Evolutionary conservation across 1,140 invertebrate genomes (phyloP).

Genomic region (Zaprionus capensis): DNA sequence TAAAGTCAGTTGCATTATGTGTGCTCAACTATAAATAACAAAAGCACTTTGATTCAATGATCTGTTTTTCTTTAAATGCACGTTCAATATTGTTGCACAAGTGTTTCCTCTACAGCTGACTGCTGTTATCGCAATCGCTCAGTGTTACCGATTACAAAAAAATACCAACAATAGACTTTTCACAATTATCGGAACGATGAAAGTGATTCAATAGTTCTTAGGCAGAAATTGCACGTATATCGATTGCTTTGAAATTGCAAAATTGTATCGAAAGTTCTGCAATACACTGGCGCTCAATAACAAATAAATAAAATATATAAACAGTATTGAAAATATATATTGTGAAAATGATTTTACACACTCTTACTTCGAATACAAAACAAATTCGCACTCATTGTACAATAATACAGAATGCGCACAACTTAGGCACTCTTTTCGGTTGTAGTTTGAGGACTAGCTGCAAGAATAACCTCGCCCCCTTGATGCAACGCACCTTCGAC

Average conservation of each 20-base stretch:
- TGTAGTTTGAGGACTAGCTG: constrained; percentile 12
- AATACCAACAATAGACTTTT: not conserved
- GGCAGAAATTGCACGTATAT: not conserved
- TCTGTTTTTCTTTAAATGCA: constrained; percentile 19
- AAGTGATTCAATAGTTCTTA: not conserved
- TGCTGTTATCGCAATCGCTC: not conserved
- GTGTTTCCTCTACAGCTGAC: constrained; percentile 42
- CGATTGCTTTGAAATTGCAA: not conserved
- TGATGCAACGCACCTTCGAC: constrained; percentile 85
- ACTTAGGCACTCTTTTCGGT: constrained; percentile 23
- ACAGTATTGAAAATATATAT: constrained; percentile 25
- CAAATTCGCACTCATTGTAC: not conserved
- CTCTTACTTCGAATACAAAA: constrained; percentile 19
- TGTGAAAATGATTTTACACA: constrained; percentile 21
- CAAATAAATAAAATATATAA: not conserved
- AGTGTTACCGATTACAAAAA: not conserved
- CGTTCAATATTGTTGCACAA: constrained; percentile 56
- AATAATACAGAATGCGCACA: not conserved
- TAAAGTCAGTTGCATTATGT: constrained; percentile 73
- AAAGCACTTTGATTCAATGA: not conserved
- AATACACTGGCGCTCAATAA: not conserved
- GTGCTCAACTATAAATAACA: not conserved
- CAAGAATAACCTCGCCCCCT: not conserved
- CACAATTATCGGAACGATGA: not conserved
- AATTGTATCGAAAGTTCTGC: not conserved